phyloP scores from a whole-genome alignment of 1,140 invertebrate species.

The Zaprionus kolodkinae region DNA sequence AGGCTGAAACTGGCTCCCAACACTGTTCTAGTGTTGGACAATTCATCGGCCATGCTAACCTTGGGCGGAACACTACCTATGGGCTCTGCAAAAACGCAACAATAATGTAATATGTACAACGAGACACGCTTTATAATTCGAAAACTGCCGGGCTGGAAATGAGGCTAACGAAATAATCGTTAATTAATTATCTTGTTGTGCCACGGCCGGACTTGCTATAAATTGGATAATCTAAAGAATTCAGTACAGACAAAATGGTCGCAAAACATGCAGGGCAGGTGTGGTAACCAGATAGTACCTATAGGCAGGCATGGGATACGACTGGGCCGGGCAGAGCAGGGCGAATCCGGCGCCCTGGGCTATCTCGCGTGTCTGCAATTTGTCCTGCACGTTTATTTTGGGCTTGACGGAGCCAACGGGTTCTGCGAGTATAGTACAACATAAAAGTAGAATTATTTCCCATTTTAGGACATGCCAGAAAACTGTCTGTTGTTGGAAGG shows the following conservation, averaged over 20 bases:
- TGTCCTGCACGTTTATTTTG: conserved; percentile 87
- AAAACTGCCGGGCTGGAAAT: conserved; percentile 39
- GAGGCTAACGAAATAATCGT: conserved; percentile 55
- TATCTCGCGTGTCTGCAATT: conserved; percentile 80
- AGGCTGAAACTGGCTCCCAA: conserved; percentile 85
- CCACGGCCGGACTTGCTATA: conserved; percentile 14
- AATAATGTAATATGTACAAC: conserved; percentile 3
- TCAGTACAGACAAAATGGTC: conserved; percentile 27
- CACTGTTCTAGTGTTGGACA: conserved; percentile 86
- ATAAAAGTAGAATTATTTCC: conserved; percentile 17
- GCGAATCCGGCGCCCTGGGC: conserved; percentile 84
- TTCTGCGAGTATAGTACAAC: conserved; percentile 85
- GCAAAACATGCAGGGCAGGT: conserved; percentile 29
- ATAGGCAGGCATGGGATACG: conserved; percentile 88
- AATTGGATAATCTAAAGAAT: conserved; percentile 55
- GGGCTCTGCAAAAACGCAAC: conserved; percentile 86
- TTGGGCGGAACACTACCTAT: conserved; percentile 90
- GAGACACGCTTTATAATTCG: conserved; percentile 3
- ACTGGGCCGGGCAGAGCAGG: conserved; percentile 88
- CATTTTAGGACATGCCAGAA: conserved; percentile 18
- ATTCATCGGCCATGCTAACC: conserved; percentile 89
- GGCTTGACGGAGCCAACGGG: conserved; percentile 89
- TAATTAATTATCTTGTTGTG: conserved; percentile 39
- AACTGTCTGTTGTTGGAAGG: conserved; percentile 46
- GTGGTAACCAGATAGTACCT: conserved; percentile 85